Evolutionary conservation across 2,113 vertebrate species (phyloP).

Genomic region (Cettia cetti): DNA sequence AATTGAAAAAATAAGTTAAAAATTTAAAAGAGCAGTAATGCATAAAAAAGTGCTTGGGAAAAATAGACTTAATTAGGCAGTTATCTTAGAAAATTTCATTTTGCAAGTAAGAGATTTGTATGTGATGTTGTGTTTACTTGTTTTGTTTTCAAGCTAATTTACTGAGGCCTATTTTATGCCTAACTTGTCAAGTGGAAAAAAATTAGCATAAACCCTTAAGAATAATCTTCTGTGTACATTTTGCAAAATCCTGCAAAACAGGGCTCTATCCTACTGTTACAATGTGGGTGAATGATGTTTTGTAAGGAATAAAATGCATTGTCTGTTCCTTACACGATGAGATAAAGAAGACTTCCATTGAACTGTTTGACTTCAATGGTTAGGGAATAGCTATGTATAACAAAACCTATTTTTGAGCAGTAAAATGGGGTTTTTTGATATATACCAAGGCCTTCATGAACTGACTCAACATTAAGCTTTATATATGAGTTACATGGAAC

Average conservation of each 20-base stretch:
- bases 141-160: background rate
- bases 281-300: background rate
- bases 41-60: background rate
- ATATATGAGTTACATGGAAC: background rate
- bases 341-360: background rate
- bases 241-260: background rate
- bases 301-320: background rate
- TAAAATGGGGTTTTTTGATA: background rate
- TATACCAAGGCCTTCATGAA: background rate
- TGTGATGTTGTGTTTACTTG: background rate
- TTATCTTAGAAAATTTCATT: background rate
- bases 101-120: background rate
- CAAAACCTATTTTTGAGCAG: background rate
- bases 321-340: background rate
- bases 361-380: background rate
- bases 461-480: background rate
- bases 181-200: conserved; percentile 34
- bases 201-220: background rate
- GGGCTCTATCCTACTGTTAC: background rate
- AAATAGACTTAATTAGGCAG: background rate
- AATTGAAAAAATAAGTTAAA: background rate
- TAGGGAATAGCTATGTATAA: background rate
- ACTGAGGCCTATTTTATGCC: background rate
- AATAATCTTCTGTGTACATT: background rate
- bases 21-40: background rate